Conservation (phyloP, 2,113 vertebrate species). For the Cromileptes altivelis region DNA sequence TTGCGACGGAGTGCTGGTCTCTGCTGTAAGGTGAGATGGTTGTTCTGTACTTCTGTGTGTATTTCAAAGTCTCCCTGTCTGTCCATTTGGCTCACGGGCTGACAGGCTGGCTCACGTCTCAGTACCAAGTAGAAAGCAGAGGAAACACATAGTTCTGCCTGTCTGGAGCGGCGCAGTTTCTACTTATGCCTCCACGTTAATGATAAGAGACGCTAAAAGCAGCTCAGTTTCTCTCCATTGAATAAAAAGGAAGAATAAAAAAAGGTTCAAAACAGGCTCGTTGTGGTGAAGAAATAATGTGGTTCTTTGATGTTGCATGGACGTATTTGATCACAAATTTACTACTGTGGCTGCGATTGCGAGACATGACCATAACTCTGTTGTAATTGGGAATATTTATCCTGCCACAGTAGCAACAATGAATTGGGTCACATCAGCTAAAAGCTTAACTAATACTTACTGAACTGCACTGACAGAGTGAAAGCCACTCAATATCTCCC, state of each 20-base stretch:
- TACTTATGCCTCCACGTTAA: conserved; percentile 54
- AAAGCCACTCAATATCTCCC: conserved; percentile 21
- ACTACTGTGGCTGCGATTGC: conserved; percentile 1
- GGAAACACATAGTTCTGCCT: conserved; percentile 72
- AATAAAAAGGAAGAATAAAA: conserved; percentile 15
- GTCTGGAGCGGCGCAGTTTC: conserved; percentile 62
- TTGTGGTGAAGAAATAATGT: conserved; percentile 4
- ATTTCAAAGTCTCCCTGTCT: conserved; percentile 55
- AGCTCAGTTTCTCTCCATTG: conserved; percentile 35
- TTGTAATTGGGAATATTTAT: conserved; percentile 3
- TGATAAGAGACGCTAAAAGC: conserved; percentile 65
- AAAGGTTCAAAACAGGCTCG: not conserved
- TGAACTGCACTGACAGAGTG: conserved; percentile 25
- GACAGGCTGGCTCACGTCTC: conserved; percentile 71
- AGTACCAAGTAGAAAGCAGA: conserved; percentile 63
- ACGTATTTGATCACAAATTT: conserved; percentile 14
- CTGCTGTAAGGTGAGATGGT: conserved; percentile 71
- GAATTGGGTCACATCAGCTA: conserved; percentile 41
- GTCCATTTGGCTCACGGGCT: conserved; percentile 51
- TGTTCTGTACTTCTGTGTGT: conserved; percentile 57
- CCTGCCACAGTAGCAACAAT: conserved; percentile 9
- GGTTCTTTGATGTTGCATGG: conserved; percentile 43
- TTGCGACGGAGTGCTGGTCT: conserved; percentile 35
- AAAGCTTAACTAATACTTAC: conserved; percentile 29
- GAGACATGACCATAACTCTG: conserved; percentile 6